Evolutionary conservation across 2,113 vertebrate genomes (phyloP).

Genomic region (Gracilinanus agilis): DNA sequence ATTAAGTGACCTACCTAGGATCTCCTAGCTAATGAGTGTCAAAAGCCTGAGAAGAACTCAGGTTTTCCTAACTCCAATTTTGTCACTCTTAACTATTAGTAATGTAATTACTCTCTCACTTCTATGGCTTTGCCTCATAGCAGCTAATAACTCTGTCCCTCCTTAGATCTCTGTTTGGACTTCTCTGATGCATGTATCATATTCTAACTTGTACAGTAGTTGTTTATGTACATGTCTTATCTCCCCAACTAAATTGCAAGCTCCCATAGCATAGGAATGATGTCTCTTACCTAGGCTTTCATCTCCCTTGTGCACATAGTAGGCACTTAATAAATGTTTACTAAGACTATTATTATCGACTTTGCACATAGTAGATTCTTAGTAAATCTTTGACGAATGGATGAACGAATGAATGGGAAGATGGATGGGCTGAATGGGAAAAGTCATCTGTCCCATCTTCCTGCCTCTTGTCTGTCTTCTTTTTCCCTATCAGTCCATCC

Average conservation of each 20-base stretch:
- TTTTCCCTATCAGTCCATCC: not conserved
- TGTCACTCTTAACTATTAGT: not conserved
- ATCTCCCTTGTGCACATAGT: not conserved
- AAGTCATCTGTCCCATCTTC: not conserved
- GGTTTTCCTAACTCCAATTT: not conserved
- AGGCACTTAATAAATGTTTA: not conserved
- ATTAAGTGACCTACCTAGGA: not conserved
- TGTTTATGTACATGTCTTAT: not conserved
- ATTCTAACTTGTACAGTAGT: not conserved
- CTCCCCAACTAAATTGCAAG: not conserved
- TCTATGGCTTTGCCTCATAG: not conserved
- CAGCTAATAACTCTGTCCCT: not conserved
- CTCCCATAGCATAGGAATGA: not conserved
- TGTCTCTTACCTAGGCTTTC: not conserved
- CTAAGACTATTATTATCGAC: not conserved
- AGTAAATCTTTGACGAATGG: not conserved
- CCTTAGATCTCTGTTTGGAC: not conserved
- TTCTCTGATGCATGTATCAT: not conserved
- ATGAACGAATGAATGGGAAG: not conserved
- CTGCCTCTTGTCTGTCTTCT: not conserved
- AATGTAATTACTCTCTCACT: not conserved
- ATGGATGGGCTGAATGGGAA: not conserved
- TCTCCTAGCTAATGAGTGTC: not conserved
- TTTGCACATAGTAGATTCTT: not conserved
- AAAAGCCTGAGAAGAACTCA: not conserved